phyloP scores from a whole-genome alignment of 2,113 vertebrate genomes.

The Ceyx melanurus region DNA sequence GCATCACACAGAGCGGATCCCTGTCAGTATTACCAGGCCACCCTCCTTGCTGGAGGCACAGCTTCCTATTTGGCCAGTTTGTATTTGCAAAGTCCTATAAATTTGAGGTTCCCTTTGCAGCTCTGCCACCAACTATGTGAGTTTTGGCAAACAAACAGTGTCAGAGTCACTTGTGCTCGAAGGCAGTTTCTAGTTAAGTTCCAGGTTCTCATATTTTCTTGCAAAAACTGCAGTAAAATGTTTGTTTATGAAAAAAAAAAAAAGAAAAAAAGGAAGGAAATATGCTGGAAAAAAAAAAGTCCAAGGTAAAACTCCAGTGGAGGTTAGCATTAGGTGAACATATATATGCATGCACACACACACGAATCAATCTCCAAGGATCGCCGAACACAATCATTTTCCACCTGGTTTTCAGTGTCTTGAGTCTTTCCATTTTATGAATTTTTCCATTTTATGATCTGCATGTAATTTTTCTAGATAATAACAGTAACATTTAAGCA shows the following conservation, averaged over 20 bases:
- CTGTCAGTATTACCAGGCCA: conserved; percentile 57
- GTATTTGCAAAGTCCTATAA: conserved; percentile 56
- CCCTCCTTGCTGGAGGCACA: conserved; percentile 56
- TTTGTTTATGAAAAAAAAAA: background rate
- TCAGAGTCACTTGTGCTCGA: conserved; percentile 41
- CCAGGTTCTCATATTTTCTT: background rate
- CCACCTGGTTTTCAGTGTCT: background rate
- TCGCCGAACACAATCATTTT: background rate
- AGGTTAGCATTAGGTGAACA: background rate
- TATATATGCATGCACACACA: background rate
- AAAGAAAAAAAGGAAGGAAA: background rate
- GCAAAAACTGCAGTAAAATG: conserved; percentile 33
- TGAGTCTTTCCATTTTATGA: background rate
- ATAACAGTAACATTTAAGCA: background rate
- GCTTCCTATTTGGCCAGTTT: conserved; percentile 48
- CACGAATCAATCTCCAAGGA: background rate
- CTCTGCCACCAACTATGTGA: conserved; percentile 43
- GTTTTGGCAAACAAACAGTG: conserved; percentile 62
- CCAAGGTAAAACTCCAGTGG: background rate
- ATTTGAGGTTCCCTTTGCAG: conserved; percentile 45
- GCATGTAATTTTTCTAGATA: background rate
- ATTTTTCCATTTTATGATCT: background rate
- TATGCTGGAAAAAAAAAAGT: background rate
- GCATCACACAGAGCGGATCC: conserved; percentile 45
- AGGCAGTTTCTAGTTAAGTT: conserved; percentile 25